These are phyloP conservation scores for Belgica antarctica DNA, from an alignment of 2,888 invertebrate species.

Conservation along the genomic window DNA sequence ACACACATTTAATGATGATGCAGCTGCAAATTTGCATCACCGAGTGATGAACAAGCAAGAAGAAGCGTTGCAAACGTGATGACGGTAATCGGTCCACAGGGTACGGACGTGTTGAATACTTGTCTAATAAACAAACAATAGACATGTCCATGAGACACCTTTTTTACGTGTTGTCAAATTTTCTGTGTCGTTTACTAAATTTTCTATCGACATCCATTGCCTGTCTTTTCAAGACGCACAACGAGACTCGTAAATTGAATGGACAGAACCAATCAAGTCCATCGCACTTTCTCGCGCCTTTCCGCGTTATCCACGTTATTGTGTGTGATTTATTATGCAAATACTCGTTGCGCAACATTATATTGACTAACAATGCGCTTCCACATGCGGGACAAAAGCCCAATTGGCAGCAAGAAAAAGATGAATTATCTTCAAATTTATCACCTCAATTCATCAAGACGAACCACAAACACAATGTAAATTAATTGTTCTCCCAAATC, in stretches of 20 bases:
- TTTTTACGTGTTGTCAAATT: too few species aligned
- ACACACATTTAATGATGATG: background rate
- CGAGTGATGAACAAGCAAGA: background rate
- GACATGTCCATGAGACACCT: too few species aligned
- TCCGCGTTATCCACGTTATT: background rate
- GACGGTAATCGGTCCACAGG: background rate
- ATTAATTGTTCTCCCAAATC: constrained; percentile 31
- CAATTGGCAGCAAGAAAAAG: background rate
- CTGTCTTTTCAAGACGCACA: background rate
- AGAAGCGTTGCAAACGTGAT: constrained; percentile 3
- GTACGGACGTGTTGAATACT: too few species aligned
- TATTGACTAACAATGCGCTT: background rate
- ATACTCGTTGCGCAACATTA: constrained; percentile 7
- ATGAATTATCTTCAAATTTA: too few species aligned
- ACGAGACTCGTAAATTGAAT: constrained; percentile 11
- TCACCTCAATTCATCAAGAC: background rate
- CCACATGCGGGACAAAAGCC: background rate
- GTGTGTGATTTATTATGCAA: constrained; percentile 9
- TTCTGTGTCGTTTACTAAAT: too few species aligned
- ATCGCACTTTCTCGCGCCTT: background rate
- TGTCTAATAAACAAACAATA: too few species aligned
- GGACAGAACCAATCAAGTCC: background rate
- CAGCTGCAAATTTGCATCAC: constrained; percentile 28
- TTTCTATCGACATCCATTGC: too few species aligned
- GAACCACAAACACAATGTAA: background rate